phyloP scores from a whole-genome alignment of 2,888 invertebrate genomes.

The Orthosia gracilis region DNA sequence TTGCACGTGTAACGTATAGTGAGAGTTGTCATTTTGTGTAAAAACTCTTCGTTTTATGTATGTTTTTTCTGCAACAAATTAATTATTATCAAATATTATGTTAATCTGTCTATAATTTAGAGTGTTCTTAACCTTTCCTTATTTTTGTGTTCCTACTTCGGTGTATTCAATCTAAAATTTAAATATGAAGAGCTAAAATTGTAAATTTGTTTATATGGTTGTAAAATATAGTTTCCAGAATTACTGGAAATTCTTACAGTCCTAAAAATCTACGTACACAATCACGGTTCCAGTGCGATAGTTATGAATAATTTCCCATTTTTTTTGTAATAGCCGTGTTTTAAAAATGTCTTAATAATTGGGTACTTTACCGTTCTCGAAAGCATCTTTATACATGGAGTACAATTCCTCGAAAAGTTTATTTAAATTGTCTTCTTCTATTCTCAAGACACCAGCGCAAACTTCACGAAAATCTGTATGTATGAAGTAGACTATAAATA shows the following conservation, averaged over 20 bases:
- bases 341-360: neutral
- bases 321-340: neutral
- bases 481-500: constrained; percentile 18
- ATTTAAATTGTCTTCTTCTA: constrained; percentile 46
- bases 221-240: no score
- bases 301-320: neutral
- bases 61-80: constrained; percentile 47
- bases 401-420: constrained; percentile 70
- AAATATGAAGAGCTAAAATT: no score
- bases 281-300: no score
- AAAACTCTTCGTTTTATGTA: constrained; percentile 68
- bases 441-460: constrained; percentile 22
- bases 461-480: constrained; percentile 32
- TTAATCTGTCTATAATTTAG: no score
- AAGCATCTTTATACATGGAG: constrained; percentile 72
- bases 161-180: neutral
- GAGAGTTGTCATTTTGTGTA: constrained; percentile 69
- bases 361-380: constrained; percentile 66
- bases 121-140: neutral
- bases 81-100: neutral
- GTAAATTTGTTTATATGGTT: no score
- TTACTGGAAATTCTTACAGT: no score
- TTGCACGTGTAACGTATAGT: constrained; percentile 79
- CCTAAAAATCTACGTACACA: no score
- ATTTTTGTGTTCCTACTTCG: neutral